Evolutionary conservation across 2,113 vertebrate genomes (phyloP).

Genomic region (Oreochromis tanganicae): DNA sequence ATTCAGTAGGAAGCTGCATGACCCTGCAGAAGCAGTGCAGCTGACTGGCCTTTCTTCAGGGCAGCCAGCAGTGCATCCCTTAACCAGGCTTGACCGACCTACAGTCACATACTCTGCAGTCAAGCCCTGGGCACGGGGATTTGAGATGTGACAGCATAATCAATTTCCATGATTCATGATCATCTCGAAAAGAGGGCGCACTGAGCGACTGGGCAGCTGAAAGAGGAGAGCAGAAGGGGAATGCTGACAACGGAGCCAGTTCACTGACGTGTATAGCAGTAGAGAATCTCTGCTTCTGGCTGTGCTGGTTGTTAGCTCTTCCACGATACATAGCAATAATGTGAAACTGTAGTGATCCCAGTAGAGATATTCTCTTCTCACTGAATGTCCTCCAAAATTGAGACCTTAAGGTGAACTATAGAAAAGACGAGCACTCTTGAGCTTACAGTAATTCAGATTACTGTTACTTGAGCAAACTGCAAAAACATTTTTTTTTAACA

Average conservation of each 20-base stretch:
- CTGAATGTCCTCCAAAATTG: neutral
- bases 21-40: slow-evolving; percentile 47
- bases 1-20: slow-evolving; percentile 60
- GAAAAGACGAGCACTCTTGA: neutral
- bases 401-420: neutral
- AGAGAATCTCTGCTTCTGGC: neutral
- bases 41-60: slow-evolving; percentile 39
- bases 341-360: neutral
- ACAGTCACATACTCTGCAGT: slow-evolving; percentile 67
- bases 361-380: neutral
- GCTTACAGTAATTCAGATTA: neutral
- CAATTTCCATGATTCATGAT: slow-evolving; percentile 73
- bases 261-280: slow-evolving; percentile 14
- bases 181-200: slow-evolving; percentile 35
- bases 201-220: slow-evolving; percentile 54
- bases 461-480: neutral
- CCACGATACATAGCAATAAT: neutral
- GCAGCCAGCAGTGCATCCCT: slow-evolving; percentile 47
- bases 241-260: slow-evolving; percentile 51
- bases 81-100: slow-evolving; percentile 71
- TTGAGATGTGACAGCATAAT: slow-evolving; percentile 72
- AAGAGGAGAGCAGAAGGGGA: slow-evolving; percentile 49
- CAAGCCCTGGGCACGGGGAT: slow-evolving; percentile 56
- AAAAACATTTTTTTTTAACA: neutral
- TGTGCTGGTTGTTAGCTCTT: neutral